Percentiles rank a stretch among this genome's conserved stretches.
phyloP scores from a whole-genome alignment of 2,888 invertebrate species.

The Invenusta paracnida region DNA sequence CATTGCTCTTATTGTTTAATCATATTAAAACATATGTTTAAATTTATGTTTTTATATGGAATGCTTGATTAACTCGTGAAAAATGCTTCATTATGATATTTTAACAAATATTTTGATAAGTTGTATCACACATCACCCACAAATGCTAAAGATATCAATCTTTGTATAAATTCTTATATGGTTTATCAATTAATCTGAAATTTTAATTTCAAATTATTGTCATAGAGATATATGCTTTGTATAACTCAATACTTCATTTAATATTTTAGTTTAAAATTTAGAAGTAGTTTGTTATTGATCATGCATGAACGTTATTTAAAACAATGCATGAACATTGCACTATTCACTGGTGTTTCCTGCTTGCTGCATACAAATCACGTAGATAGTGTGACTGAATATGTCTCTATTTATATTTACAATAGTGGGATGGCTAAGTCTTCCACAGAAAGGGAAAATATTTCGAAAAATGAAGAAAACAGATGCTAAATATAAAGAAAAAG shows the following conservation, averaged over 20 bases:
- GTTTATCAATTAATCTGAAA: slow-evolving; percentile 19
- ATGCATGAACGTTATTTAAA: slow-evolving; percentile 19
- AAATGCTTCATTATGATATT: too few relatives aligned
- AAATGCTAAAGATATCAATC: slow-evolving; percentile 12
- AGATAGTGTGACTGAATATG: slow-evolving; percentile 17
- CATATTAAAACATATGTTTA: too few relatives aligned
- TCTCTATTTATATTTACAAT: slow-evolving; percentile 10
- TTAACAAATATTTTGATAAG: too few relatives aligned
- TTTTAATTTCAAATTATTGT: slow-evolving; percentile 20
- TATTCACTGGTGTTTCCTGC: slow-evolving; percentile 11
- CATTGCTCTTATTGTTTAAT: too few relatives aligned
- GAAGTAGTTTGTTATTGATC: slow-evolving; percentile 29
- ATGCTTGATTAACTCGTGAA: too few relatives aligned
- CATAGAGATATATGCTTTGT: slow-evolving; percentile 26
- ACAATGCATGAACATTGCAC: background rate
- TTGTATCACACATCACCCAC: background rate
- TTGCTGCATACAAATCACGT: slow-evolving; percentile 25
- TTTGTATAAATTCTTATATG: slow-evolving; percentile 22
- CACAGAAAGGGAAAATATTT: background rate
- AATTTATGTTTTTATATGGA: too few relatives aligned
- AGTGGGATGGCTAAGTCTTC: slow-evolving; percentile 3
- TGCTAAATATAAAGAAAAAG: slow-evolving; percentile 26
- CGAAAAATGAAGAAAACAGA: slow-evolving; percentile 4
- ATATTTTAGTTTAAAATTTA: slow-evolving; percentile 17
- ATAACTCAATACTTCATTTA: slow-evolving; percentile 23